Percentiles rank a stretch among this genome's conserved stretches.
These are phyloP conservation scores for Sialis lutaria DNA, from an alignment of 2,888 invertebrate species.

Conservation along the genomic window DNA sequence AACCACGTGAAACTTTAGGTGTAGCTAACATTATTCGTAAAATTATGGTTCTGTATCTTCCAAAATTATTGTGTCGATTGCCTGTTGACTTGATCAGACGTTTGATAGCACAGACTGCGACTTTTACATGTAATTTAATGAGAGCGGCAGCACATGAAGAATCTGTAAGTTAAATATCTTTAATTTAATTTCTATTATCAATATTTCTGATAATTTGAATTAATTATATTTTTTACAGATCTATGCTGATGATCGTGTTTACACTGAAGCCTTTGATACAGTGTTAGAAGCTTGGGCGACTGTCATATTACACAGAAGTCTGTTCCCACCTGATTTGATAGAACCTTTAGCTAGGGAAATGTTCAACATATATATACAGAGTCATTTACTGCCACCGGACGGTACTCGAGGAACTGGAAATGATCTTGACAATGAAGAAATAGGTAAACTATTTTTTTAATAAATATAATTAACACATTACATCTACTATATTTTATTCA, in stretches of 20 bases:
- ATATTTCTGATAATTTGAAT: background rate
- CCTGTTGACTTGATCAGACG: constrained; percentile 29
- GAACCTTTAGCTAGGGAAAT: constrained; percentile 32
- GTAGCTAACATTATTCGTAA: constrained; percentile 48
- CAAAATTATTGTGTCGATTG: constrained; percentile 28
- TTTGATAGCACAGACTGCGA: constrained; percentile 41
- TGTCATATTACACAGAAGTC: constrained; percentile 28
- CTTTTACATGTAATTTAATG: constrained; percentile 43
- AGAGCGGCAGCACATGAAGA: constrained; percentile 48
- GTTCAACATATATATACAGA: constrained; percentile 64
- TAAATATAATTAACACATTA: too few relatives aligned
- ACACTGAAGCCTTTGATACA: constrained; percentile 49
- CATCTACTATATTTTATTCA: too few relatives aligned
- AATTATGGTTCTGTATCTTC: constrained; percentile 37
- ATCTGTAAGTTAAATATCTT: constrained; percentile 27
- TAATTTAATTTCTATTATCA: background rate
- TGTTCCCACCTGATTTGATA: constrained; percentile 23
- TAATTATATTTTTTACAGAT: constrained; percentile 15
- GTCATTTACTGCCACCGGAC: constrained; percentile 67
- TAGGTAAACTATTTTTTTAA: constrained; percentile 13
- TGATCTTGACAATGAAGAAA: constrained; percentile 31
- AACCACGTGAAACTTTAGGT: constrained; percentile 45
- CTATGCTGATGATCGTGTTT: constrained; percentile 22
- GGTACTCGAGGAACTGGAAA: constrained; percentile 34
- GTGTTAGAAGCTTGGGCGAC: constrained; percentile 51